Evolutionary conservation across 2,888 invertebrate genomes (phyloP).

Genomic region (Zhuqinia jingwanae): DNA sequence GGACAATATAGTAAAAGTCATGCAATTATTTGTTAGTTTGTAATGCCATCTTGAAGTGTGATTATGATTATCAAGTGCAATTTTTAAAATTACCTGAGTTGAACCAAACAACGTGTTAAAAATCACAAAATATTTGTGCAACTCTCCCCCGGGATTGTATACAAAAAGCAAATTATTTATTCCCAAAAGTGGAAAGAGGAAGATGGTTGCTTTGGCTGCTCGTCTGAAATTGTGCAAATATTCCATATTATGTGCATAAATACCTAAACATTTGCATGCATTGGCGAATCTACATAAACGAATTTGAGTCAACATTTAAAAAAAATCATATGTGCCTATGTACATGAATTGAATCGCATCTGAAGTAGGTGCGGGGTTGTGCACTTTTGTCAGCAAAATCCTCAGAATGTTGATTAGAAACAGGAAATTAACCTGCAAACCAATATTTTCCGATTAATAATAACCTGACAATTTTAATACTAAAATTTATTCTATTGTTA

Average conservation of each 20-base stretch:
- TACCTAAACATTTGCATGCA: no score
- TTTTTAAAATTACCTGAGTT: slow-evolving; percentile 74
- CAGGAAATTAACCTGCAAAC: background rate
- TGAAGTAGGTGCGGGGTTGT: background rate
- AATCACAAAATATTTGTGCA: slow-evolving; percentile 71
- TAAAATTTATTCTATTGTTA: background rate
- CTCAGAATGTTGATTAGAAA: background rate
- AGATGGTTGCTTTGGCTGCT: slow-evolving; percentile 83
- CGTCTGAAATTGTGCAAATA: slow-evolving; percentile 64
- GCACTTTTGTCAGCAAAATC: background rate
- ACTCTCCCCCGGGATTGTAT: slow-evolving; percentile 75
- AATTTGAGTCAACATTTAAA: no score
- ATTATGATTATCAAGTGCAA: no score
- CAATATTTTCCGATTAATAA: no score
- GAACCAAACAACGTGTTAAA: slow-evolving; percentile 72
- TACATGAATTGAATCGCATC: background rate
- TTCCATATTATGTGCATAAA: no score
- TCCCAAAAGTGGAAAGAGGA: slow-evolving; percentile 83
- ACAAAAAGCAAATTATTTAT: slow-evolving; percentile 83
- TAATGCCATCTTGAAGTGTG: no score
- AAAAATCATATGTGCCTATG: no score
- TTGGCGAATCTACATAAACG: no score
- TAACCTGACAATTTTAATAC: no score
- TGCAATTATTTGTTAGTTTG: background rate
- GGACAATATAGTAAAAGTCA: background rate